These are phyloP conservation scores for Phanerotoma sp. DNA, from an alignment of 2,888 invertebrate genomes.

Conservation along the genomic window DNA sequence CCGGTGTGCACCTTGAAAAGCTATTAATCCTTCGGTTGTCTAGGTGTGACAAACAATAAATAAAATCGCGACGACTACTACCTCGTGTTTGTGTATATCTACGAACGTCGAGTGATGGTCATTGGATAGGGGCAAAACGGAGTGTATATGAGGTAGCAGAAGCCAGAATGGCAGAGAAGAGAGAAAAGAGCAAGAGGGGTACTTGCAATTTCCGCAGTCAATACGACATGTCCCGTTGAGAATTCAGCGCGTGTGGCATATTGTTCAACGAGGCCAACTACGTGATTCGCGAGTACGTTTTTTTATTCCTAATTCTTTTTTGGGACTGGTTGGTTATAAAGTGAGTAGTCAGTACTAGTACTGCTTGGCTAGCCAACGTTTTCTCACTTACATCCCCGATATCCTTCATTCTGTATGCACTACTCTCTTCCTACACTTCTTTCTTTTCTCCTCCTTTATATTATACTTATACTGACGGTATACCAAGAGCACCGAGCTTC, in stretches of 20 bases:
- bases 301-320: no score
- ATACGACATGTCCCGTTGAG: conserved; percentile 23
- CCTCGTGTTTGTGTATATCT: no score
- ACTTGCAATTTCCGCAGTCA: conserved; percentile 24
- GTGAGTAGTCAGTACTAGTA: no score
- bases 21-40: no score
- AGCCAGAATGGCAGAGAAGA: neutral
- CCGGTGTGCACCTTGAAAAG: no score
- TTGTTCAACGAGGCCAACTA: conserved; percentile 27
- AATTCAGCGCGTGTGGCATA: conserved; percentile 25
- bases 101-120: neutral
- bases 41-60: conserved; percentile 21
- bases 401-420: neutral
- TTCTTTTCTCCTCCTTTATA: no score
- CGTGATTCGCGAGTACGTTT: conserved; percentile 13
- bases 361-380: no score
- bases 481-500: no score
- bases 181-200: neutral
- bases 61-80: conserved; percentile 24
- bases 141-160: conserved; percentile 2
- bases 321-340: no score
- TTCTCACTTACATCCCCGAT: no score
- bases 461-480: no score
- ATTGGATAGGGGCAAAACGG: neutral
- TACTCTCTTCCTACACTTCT: no score